Evolutionary conservation across 1,140 invertebrate genomes (phyloP), one percentile per base, ranked within the genome.

Genomic region (Rhopalosiphum maidis): DNA sequence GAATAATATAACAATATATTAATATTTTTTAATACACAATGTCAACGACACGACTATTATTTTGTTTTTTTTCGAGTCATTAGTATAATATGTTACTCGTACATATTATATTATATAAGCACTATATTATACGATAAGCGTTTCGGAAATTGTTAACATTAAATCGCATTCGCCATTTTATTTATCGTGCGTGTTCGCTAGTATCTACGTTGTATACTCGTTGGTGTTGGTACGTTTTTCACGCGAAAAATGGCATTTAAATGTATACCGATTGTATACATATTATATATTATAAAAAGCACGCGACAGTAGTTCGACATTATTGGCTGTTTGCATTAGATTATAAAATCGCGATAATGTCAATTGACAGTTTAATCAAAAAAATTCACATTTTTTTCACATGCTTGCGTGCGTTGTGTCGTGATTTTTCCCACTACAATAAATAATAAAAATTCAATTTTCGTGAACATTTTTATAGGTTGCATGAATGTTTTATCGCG

Each of bases 371-470:
- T 46, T 46, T 25, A 46, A 87, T 87, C 85, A 46, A 46, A 77
- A 77, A 77, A n/a, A n/a, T 77, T n/a, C 2, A 48, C 1, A n/a
- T 85, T 37, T n/a, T 46, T 21, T 43, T 87, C 41, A 43, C 43
- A 43, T 41, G 41, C 2, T 25, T 43, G 60, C 60, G 60, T 77
- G 30, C 60, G 30, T n/a, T n/a, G n/a, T n/a, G n/a, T 77, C 30
- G 41, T 43, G 83, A 85, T 85, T 85, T 43, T 85, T 23, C 37
- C 23, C 83, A 35, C 15, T 43, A 25, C 23, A 23, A 85, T 85
- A 85, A 43, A 43, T 43, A 85, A 85, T 85, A 85, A 23, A 85
- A 85, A 85, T 41, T 11, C 83, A 85, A 85, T 85, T 85, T 85
- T 43, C 83, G 83, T 5, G 9, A 43, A 85, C 23, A 23, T 85